These are phyloP conservation scores for Nothoprocta pentlandii DNA, from an alignment of 2,113 vertebrate genomes.

Conservation along the genomic window DNA sequence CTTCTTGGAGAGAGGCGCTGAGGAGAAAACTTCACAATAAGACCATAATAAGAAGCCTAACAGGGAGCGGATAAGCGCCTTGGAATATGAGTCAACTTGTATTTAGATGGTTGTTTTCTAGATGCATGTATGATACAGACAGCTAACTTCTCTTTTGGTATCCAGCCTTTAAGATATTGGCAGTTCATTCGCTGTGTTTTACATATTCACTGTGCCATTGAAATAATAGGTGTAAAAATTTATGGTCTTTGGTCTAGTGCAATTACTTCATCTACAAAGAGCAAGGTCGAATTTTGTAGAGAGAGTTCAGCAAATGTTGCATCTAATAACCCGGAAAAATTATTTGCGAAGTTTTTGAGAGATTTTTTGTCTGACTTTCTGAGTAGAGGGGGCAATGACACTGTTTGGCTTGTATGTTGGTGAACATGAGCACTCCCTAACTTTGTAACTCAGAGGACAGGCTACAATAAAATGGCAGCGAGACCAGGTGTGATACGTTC, in stretches of 20 bases:
- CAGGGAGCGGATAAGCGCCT: not conserved
- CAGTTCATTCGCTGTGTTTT: not conserved
- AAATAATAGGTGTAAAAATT: not conserved
- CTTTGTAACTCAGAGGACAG: not conserved
- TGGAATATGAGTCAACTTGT: not conserved
- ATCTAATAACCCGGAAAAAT: not conserved
- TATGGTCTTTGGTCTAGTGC: not conserved
- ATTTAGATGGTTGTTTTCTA: not conserved
- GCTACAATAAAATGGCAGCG: not conserved
- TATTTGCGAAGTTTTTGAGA: not conserved
- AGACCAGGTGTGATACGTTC: fast-evolving
- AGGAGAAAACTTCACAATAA: not conserved
- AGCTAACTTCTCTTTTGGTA: not conserved
- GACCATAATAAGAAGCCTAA: not conserved
- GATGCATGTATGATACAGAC: fast-evolving
- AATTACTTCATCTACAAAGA: not conserved
- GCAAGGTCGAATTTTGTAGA: not conserved
- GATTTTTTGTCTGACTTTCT: not conserved
- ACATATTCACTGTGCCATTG: not conserved
- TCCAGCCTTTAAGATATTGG: not conserved
- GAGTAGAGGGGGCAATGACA: not conserved
- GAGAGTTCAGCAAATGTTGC: not conserved
- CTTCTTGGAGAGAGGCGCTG: not conserved
- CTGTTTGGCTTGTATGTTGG: not conserved
- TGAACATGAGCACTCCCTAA: not conserved